Evolutionary conservation across 2,888 invertebrate species (phyloP), one percentile per base, ranked within the genome.

Genomic region (Zygothrica quintamaculata): DNA sequence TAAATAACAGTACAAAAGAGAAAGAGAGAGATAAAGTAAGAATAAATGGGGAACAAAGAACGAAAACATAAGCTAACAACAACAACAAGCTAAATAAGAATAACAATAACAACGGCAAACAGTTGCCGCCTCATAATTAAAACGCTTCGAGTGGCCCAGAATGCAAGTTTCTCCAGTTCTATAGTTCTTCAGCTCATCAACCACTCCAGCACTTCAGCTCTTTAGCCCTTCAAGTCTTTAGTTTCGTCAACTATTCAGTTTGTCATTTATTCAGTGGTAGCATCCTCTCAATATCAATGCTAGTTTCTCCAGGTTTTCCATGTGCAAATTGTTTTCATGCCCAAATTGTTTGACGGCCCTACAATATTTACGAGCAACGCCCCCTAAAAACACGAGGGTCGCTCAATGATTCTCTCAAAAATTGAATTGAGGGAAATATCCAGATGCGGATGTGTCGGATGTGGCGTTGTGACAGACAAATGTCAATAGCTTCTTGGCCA

Each of bases 91-190:
- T 29, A 9, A 58, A 53, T 39, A 65, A 42, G 18, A 58, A 43
- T 18, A 71, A 42, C 36, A 79, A 66, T 34, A 56, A 71, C 57
- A 74, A 62, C 57, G 61, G 52, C 61, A 48, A 64, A 65, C 69
- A 65, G 72, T 74, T 71, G 59, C 67, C 61, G 82, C 75, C 82
- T 78, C 82, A 84, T 81, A 84, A 81, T 81, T 84, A 81, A 84
- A 75, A 69, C 59, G 67, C 66, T 65, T 58, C 36, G 72, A 74
- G 60, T 84, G 79, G 52, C 84, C 57, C 74, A 80, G 77, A 79
- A 39, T 43, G 47, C 29, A 29, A 29, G 29, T 29, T 29, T 29
- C 29, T 34, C 42, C 31, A 39, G 44, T 33, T 46, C 34, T 36
- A 26, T 34, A 46, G 26, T 33, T 43, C 26, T 43, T 44, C 22